Evolutionary conservation across 2,113 vertebrate genomes (phyloP).

Genomic region (Microtus montanus): DNA sequence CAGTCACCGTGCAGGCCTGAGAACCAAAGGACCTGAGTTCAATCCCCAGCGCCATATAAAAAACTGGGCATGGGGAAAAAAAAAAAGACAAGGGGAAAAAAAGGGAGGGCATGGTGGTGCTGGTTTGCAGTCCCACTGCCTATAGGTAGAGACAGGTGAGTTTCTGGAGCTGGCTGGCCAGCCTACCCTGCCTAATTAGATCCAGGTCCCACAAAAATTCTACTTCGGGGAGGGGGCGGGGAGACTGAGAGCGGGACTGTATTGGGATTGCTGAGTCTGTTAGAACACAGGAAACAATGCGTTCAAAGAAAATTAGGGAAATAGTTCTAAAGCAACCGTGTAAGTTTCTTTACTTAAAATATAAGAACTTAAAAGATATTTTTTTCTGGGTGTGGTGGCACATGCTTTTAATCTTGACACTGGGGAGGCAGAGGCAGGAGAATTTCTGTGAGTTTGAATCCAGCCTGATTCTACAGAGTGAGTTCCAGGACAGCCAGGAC

Average conservation of each 20-base stretch:
- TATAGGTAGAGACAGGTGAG: too few species aligned
- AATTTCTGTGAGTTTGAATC: not conserved
- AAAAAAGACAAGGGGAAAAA: too few species aligned
- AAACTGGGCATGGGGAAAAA: not conserved
- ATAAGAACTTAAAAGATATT: not conserved
- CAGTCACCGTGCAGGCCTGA: not conserved
- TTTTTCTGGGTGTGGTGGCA: not conserved
- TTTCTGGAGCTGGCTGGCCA: not conserved
- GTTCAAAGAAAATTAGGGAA: not conserved
- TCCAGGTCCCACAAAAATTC: not conserved
- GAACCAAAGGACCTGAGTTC: not conserved
- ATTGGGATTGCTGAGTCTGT: not conserved
- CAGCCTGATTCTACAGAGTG: not conserved
- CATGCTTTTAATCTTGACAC: not conserved
- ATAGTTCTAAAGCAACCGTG: not conserved
- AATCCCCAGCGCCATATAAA: not conserved
- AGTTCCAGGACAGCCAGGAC: not conserved
- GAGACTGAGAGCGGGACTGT: not conserved
- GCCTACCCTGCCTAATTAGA: not conserved
- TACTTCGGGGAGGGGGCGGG: fast-evolving
- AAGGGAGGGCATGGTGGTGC: not conserved
- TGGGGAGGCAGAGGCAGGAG: not conserved
- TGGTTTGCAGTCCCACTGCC: not conserved
- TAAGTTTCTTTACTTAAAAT: not conserved
- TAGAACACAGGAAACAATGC: not conserved